Percentiles rank a stretch among this genome's conserved stretches.
These are phyloP conservation scores for Microvelia longipes DNA, from an alignment of 1,140 invertebrate species.

Conservation along the genomic window DNA sequence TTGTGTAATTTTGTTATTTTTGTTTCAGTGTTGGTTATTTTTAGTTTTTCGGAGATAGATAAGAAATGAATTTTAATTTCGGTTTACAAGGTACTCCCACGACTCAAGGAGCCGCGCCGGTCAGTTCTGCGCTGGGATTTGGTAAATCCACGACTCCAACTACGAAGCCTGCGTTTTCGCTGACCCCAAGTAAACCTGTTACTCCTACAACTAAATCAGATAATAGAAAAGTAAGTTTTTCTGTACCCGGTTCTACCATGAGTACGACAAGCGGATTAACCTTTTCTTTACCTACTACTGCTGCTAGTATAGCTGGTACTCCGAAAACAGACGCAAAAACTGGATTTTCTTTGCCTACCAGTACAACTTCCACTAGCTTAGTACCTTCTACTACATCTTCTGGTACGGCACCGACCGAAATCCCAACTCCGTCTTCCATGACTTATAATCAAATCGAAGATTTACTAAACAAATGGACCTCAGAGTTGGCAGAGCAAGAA, in stretches of 20 bases:
- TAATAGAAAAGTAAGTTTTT: background rate
- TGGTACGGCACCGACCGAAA: background rate
- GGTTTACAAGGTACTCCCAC: background rate
- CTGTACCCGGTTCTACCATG: background rate
- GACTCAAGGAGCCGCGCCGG: background rate
- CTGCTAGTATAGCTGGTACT: background rate
- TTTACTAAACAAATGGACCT: slow-evolving; percentile 87
- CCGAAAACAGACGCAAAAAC: background rate
- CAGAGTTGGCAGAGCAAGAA: slow-evolving; percentile 85
- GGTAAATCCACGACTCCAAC: background rate
- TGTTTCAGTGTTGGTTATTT: no score
- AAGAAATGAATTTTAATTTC: background rate
- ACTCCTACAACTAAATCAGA: background rate
- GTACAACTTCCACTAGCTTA: background rate
- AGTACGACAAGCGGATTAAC: background rate
- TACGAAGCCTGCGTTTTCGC: background rate
- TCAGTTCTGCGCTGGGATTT: background rate
- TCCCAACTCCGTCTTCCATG: slow-evolving; percentile 27
- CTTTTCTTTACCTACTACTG: background rate
- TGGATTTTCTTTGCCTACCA: background rate
- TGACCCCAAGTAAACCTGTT: background rate
- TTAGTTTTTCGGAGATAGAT: background rate
- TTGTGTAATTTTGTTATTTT: no score
- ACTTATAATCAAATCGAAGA: slow-evolving; percentile 84
- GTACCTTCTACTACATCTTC: background rate